Base-by-base conservation (phyloP, 1,140 invertebrate species). In the Ylistrum balloti region DNA sequence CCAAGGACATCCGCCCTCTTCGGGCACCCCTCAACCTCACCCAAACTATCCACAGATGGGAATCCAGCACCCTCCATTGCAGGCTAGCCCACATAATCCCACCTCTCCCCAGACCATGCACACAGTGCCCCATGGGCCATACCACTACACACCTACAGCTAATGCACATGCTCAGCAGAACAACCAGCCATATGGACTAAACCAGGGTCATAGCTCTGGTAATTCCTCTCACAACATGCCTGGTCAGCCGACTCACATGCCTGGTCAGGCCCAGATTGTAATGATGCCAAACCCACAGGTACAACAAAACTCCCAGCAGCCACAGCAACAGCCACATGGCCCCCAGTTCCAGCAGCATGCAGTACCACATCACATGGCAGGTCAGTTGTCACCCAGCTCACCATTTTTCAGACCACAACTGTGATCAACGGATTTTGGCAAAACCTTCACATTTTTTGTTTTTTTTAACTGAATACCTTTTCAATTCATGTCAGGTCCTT, bases 11-110 rank as follows among this genome's bases (percentile, higher is more conserved):
- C 94, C 91, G 0, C 90, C 91, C 11, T 91, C 91, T 33, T 93
- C 91, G 0, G 93, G 93, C 86, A 93, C 93, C 85, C 91, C 93
- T n/a, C 91, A 94, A 56, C 92, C 90, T 17, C 33, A 32, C 22
- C 86, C 45, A 7, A 89, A 34, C n/a, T 88, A 87, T 28, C 90
- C 86, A 87, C 86, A 90, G 22, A 90, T 90, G 85, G 89, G 86
- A 13, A 85, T 92, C 32, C 90, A 91, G 33, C 90, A 91, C 85
- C 90, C 90, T 45, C 90, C 90, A 74, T 33, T 91, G n/a, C 41
- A 86, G n/a, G 85, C 89, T 2, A 88, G 89, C 45, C 89, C 88
- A 0, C 91, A 92, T 35, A 90, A 88, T n/a, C 90, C 86, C 45
- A 87, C 91, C n/a, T 86, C 90, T 22, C 91, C 90, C 89, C 45